Conservation (phyloP, 2,888 invertebrate genomes). For the Drosophila rubida region DNA sequence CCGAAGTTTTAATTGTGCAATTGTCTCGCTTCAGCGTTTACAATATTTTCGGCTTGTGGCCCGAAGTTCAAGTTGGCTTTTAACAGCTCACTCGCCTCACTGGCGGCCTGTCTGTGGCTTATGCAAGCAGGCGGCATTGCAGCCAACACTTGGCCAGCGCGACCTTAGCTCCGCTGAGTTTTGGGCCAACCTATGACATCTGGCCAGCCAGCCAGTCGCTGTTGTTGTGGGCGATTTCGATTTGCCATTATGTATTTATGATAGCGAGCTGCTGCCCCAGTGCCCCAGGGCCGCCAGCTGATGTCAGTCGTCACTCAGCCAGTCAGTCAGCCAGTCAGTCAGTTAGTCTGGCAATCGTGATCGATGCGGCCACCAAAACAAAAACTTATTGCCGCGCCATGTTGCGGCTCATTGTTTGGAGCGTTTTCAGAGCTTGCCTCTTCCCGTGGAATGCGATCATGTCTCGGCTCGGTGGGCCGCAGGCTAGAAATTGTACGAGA, state of each 20-base stretch:
- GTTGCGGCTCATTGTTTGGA: conserved; percentile 41
- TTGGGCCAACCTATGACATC: conserved; percentile 63
- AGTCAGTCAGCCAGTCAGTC: conserved; percentile 15
- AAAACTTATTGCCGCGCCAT: conserved; percentile 1
- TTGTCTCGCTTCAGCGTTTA: conserved; percentile 48
- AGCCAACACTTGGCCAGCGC: conserved; percentile 43
- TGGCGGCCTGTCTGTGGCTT: no score
- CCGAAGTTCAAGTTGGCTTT: conserved; percentile 64
- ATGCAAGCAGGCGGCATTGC: conserved; percentile 42
- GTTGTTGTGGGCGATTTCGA: conserved; percentile 5
- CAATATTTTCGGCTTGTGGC: conserved; percentile 11
- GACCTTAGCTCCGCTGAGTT: conserved; percentile 38
- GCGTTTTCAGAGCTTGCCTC: conserved; percentile 45
- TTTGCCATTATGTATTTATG: conserved; percentile 35
- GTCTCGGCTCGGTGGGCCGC: conserved; percentile 44
- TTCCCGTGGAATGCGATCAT: conserved; percentile 71
- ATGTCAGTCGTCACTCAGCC: conserved; percentile 65
- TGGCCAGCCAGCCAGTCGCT: conserved; percentile 31
- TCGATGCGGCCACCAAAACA: conserved; percentile 67
- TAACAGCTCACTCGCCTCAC: conserved; percentile 6
- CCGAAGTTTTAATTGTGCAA: conserved; percentile 69
- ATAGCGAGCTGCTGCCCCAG: conserved; percentile 28
- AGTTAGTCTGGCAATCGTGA: conserved; percentile 60
- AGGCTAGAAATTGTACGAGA: conserved; percentile 72
- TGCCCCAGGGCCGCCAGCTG: conserved; percentile 57